A percentile compares a stretch with the other conserved stretches of the same genome.
These are phyloP conservation scores for Cyprinodon diabolis DNA, from an alignment of 2,797 vertebrate genomes.

Conservation along the genomic window DNA sequence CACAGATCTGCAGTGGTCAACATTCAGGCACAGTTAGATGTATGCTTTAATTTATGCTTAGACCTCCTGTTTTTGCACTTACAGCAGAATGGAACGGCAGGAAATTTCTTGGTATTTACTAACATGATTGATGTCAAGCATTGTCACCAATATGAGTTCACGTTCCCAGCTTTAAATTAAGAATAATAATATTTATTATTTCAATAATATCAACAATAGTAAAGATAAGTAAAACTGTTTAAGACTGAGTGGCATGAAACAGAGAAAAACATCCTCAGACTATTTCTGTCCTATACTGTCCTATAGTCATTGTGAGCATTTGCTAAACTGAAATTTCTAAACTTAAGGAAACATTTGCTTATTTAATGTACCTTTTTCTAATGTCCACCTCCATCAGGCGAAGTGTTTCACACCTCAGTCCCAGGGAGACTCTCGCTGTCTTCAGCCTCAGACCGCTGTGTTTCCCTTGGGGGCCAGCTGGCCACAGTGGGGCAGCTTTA, in stretches of 20 bases:
- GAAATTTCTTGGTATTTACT: not conserved
- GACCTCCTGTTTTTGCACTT: not conserved
- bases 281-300: not conserved
- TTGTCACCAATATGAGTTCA: not conserved
- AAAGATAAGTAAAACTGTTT: no score
- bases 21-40: not conserved
- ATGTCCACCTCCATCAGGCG: conserved; percentile 63
- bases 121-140: not conserved
- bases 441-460: conserved; percentile 85
- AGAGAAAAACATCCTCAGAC: no score
- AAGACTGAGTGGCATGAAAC: not conserved
- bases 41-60: not conserved
- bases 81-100: not conserved
- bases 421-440: conserved; percentile 83
- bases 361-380: not conserved
- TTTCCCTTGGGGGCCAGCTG: conserved; percentile 81
- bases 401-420: conserved; percentile 78
- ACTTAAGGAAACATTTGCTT: not conserved
- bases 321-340: not conserved
- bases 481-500: conserved; percentile 93
- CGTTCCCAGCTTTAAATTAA: not conserved
- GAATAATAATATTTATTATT: not conserved
- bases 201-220: no score
- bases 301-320: not conserved
- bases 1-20: not conserved